These are phyloP conservation scores for Anastrepha obliqua DNA, from an alignment of 1,140 invertebrate genomes.

Conservation along the genomic window DNA sequence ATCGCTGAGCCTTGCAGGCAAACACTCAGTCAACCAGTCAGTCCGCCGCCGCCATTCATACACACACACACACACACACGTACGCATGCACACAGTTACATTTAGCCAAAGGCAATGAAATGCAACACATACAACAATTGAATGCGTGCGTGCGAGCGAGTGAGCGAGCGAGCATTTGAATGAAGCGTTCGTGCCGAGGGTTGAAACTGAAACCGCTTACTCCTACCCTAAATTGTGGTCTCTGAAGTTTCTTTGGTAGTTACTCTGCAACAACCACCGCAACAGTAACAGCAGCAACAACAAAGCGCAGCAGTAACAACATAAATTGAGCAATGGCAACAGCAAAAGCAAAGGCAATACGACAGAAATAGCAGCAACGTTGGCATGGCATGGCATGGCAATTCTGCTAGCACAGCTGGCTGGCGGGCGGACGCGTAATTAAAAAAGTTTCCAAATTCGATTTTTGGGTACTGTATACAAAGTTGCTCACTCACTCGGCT, in stretches of 20 bases:
- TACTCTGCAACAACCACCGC: constrained; percentile 51
- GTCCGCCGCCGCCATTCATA: constrained; percentile 9
- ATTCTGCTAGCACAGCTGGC: neutral
- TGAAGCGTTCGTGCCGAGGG: neutral
- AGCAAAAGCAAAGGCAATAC: constrained; percentile 8
- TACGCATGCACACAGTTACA: neutral
- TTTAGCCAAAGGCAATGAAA: constrained; percentile 56
- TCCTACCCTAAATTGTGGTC: neutral
- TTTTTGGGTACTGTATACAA: constrained; percentile 73
- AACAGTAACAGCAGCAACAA: constrained; percentile 55
- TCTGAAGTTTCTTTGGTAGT: constrained; percentile 12
- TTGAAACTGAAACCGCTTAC: constrained; percentile 35
- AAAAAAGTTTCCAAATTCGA: constrained; percentile 74
- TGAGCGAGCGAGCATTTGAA: constrained; percentile 38
- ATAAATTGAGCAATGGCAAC: constrained; percentile 59
- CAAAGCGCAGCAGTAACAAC: constrained; percentile 59
- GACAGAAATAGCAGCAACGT: neutral
- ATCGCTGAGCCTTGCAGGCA: neutral
- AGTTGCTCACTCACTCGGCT: constrained; percentile 67
- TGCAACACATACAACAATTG: neutral
- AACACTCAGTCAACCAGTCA: neutral
- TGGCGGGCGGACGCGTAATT: constrained; percentile 60
- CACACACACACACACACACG: neutral
- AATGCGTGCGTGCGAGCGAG: constrained; percentile 28
- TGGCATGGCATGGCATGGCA: too few relatives aligned